phyloP scores from a whole-genome alignment of 2,888 invertebrate genomes.

The Gisinianus flammeolus region DNA sequence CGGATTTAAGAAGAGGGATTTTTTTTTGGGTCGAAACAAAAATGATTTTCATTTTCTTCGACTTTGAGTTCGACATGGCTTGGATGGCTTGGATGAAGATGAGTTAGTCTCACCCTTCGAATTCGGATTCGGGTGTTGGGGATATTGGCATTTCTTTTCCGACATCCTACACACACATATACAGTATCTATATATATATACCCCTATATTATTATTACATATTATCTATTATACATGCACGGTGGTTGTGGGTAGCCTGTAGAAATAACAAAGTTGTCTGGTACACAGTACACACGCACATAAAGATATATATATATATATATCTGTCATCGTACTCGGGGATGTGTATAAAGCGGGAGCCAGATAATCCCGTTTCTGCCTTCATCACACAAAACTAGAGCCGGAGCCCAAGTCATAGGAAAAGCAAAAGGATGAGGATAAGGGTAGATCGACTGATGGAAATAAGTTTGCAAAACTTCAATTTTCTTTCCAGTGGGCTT shows the following conservation, averaged over 20 bases:
- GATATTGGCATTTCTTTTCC: no score
- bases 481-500: conserved; percentile 38
- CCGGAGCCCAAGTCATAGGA: no score
- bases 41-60: conserved; percentile 46
- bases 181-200: no score
- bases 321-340: no score
- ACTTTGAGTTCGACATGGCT: not conserved
- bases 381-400: conserved; percentile 22
- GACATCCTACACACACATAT: no score
- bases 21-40: conserved; percentile 45
- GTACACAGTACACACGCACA: not conserved
- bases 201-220: no score
- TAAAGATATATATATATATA: not conserved
- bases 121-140: no score
- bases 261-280: no score
- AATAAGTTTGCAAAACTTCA: conserved; percentile 44
- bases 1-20: conserved; percentile 46
- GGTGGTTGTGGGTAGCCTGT: no score
- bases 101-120: conserved; percentile 42
- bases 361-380: conserved; percentile 46
- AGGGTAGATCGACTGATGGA: conserved; percentile 46
- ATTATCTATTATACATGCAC: not conserved
- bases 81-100: conserved; percentile 25
- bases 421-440: conserved; percentile 5
- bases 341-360: not conserved